Evolutionary conservation across 2,113 vertebrate species (phyloP).

Genomic region (Bufo gargarizans): DNA sequence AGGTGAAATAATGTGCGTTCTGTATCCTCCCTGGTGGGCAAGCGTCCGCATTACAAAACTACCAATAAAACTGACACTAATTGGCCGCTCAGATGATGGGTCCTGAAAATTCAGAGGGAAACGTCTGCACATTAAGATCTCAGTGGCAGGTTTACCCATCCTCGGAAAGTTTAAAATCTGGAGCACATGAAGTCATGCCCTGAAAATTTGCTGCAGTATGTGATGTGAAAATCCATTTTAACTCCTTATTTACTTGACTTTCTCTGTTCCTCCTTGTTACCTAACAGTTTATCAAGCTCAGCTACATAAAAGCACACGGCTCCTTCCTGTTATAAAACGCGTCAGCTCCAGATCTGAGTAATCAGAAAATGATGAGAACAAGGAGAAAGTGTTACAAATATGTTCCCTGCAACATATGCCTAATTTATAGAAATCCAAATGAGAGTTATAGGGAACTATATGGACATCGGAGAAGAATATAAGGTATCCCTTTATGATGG

Average conservation of each 20-base stretch:
- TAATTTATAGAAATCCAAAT: neutral
- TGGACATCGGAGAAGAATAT: too few species aligned
- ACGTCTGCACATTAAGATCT: slow-evolving; percentile 58
- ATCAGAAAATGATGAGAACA: neutral
- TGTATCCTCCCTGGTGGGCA: slow-evolving; percentile 56
- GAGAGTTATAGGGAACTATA: too few species aligned
- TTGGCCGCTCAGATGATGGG: slow-evolving; percentile 58
- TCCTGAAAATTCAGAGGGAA: slow-evolving; percentile 58
- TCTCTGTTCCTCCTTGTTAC: neutral
- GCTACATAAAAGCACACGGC: neutral
- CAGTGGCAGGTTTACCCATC: slow-evolving; percentile 58
- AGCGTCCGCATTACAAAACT: slow-evolving; percentile 57
- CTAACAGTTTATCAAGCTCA: neutral
- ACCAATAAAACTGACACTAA: slow-evolving; percentile 60
- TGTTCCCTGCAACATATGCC: neutral
- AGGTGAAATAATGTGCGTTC: slow-evolving; percentile 59
- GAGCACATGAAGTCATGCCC: slow-evolving; percentile 53
- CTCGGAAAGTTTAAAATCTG: slow-evolving; percentile 58
- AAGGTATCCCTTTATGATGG: too few species aligned
- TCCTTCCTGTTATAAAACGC: neutral
- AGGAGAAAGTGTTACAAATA: neutral
- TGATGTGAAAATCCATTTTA: slow-evolving; percentile 47
- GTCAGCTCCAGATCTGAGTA: neutral
- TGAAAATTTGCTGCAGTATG: slow-evolving; percentile 43
- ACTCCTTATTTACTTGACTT: slow-evolving; percentile 32